A percentile compares a stretch with the other conserved stretches of the same genome.
Evolutionary conservation across 37 sponge, comb jelly and placozoan genomes (phyloP).

Genomic region (Chondrilla cf. caribensis): DNA sequence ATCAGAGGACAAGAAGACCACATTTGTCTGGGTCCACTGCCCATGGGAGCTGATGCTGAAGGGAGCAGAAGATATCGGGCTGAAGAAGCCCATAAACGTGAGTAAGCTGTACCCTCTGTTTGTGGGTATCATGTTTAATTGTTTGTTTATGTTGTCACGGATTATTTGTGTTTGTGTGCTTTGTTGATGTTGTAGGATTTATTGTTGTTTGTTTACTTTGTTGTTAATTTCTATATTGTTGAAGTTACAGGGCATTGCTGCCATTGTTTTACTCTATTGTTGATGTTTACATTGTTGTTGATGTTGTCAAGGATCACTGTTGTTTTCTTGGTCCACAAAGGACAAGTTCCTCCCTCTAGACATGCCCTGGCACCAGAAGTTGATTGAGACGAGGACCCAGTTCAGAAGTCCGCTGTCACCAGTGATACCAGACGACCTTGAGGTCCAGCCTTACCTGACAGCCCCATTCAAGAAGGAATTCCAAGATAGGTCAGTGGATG

Average conservation of each 20-base stretch:
- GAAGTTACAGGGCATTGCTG: too few species aligned
- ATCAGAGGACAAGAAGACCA: slow-evolving; percentile 72
- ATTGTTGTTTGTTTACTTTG: too few species aligned
- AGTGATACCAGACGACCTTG: slow-evolving; percentile 4
- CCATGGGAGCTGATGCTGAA: slow-evolving; percentile 43
- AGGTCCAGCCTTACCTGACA: slow-evolving; percentile 6
- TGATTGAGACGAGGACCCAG: background rate
- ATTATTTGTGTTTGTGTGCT: too few species aligned
- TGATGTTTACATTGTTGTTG: too few species aligned
- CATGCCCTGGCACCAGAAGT: background rate
- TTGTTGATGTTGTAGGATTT: too few species aligned
- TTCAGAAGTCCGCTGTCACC: slow-evolving; percentile 12
- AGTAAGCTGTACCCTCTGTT: too few species aligned
- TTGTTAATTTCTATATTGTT: too few species aligned
- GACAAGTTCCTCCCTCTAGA: background rate
- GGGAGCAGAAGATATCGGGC: slow-evolving; percentile 73
- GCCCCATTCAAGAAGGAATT: slow-evolving; percentile 15
- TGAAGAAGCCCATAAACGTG: slow-evolving; percentile 81
- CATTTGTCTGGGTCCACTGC: slow-evolving; percentile 79
- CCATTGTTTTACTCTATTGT: too few species aligned
- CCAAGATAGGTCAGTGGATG: slow-evolving; percentile 10
- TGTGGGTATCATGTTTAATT: too few species aligned
- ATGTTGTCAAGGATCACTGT: too few species aligned
- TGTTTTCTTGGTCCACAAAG: background rate
- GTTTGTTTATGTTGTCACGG: too few species aligned